Percentiles rank a stretch among this genome's conserved stretches.
phyloP scores from a whole-genome alignment of 2,797 vertebrate species.

The Tragopan temminckii region DNA sequence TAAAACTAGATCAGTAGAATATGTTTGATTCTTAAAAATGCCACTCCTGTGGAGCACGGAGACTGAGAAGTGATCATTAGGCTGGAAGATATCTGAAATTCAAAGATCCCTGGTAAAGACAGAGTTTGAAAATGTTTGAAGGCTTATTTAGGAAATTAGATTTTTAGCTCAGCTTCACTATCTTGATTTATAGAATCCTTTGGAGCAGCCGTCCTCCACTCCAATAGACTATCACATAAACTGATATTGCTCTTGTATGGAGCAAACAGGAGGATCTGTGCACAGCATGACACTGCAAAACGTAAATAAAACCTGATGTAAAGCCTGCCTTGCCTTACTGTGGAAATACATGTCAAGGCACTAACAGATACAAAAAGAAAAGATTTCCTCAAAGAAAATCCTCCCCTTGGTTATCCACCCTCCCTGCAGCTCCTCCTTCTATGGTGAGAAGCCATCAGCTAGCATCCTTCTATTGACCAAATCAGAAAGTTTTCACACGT shows the following conservation, averaged over 20 bases:
- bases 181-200: neutral
- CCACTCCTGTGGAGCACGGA: neutral
- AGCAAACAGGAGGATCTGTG: neutral
- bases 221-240: neutral
- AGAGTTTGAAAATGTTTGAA: neutral
- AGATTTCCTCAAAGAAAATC: neutral
- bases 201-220: neutral
- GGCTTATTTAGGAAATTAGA: neutral
- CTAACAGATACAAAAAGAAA: neutral
- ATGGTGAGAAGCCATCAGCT: neutral
- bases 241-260: neutral
- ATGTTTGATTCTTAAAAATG: neutral
- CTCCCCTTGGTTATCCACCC: neutral
- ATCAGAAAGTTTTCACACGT: neutral
- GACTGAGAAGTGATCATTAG: neutral
- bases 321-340: neutral
- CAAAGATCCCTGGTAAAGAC: neutral
- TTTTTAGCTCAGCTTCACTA: neutral
- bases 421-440: neutral
- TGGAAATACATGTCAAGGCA: neutral
- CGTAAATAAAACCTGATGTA: neutral
- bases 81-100: neutral
- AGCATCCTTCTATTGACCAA: neutral
- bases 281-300: neutral
- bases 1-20: neutral